phyloP scores from a whole-genome alignment of 2,888 invertebrate genomes.

The Thymelicus sylvestris region DNA sequence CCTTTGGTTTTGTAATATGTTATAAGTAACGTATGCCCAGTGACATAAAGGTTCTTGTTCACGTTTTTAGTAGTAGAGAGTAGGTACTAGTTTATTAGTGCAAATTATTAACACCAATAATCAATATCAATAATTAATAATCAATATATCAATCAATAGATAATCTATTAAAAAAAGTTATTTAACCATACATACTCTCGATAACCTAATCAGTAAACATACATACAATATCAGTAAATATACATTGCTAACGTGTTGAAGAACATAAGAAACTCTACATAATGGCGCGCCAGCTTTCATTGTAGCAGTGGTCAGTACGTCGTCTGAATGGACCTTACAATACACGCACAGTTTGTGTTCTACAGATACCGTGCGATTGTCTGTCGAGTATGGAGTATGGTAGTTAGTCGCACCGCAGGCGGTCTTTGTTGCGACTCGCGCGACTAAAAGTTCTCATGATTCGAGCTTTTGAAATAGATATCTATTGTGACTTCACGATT shows the following conservation, averaged over 20 bases:
- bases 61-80: too few relatives aligned
- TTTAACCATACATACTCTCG: too few relatives aligned
- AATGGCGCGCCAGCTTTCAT: background rate
- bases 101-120: too few relatives aligned
- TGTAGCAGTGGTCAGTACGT: background rate
- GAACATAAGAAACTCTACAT: too few relatives aligned
- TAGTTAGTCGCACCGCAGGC: constrained; percentile 25
- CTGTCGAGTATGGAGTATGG: constrained; percentile 6
- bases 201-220: too few relatives aligned
- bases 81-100: background rate
- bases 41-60: too few relatives aligned
- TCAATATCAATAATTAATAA: too few relatives aligned
- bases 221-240: too few relatives aligned
- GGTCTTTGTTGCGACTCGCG: constrained; percentile 27
- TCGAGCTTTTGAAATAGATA: constrained; percentile 26
- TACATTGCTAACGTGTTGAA: too few relatives aligned
- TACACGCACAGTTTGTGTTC: constrained; percentile 15
- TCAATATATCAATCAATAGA: too few relatives aligned
- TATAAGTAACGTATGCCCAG: too few relatives aligned
- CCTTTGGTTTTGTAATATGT: too few relatives aligned
- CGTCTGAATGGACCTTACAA: constrained; percentile 14
- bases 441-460: constrained; percentile 33
- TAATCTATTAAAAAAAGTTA: background rate
- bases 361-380: constrained; percentile 24
- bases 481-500: constrained; percentile 11